These are phyloP conservation scores for Spheniscus mendiculus DNA, from an alignment of 2,113 vertebrate species.

Conservation along the genomic window DNA sequence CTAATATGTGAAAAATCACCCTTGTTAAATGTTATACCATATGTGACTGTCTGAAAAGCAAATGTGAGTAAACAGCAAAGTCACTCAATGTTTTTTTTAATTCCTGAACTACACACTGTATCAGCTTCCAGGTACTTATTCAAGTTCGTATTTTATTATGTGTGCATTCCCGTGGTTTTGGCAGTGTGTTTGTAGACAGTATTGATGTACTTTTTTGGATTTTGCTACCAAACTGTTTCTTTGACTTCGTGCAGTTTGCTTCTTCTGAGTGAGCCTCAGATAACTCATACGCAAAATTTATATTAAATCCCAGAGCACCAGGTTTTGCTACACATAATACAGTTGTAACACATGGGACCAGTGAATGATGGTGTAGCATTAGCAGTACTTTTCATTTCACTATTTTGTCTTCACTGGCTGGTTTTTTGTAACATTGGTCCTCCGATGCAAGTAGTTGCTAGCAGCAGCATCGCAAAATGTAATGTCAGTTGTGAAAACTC, in stretches of 20 bases:
- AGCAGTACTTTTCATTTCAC: neutral
- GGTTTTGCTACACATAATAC: neutral
- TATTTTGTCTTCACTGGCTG: neutral
- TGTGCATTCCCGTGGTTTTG: neutral
- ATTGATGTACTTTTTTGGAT: neutral
- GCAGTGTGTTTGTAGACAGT: neutral
- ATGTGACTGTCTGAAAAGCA: neutral
- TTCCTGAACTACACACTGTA: neutral
- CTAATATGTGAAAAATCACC: neutral
- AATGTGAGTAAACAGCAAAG: neutral
- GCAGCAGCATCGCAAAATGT: neutral
- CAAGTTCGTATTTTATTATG: neutral
- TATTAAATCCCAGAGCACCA: neutral
- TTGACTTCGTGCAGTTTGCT: neutral
- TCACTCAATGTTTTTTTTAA: neutral
- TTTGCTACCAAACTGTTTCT: neutral
- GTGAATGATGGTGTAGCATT: neutral
- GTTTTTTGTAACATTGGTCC: neutral
- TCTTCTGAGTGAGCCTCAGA: neutral
- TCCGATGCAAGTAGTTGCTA: neutral
- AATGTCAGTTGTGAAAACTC: neutral
- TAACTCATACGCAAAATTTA: neutral
- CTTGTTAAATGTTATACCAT: neutral
- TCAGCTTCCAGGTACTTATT: neutral
- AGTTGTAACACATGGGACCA: neutral